These are phyloP conservation scores for Stenurella melanura DNA, from an alignment of 2,888 invertebrate species.

Conservation along the genomic window DNA sequence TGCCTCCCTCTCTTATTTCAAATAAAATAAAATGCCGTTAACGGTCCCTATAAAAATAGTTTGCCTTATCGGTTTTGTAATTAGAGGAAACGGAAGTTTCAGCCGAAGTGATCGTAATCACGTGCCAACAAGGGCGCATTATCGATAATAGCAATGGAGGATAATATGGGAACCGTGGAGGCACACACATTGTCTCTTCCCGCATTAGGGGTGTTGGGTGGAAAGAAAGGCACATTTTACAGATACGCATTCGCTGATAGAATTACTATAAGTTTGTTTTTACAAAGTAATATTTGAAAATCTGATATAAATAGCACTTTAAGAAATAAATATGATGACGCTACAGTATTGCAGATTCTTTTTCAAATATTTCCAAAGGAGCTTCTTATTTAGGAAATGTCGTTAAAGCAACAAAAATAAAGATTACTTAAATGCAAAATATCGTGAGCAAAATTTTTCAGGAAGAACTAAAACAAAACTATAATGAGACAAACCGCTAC, in stretches of 20 bases:
- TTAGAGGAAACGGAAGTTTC: slow-evolving; percentile 47
- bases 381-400: no score
- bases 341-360: no score
- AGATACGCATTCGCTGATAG: background rate
- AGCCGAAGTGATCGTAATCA: slow-evolving; percentile 44
- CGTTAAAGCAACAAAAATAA: no score
- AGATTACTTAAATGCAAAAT: no score
- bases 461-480: no score
- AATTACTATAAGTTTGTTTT: background rate
- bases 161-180: slow-evolving; percentile 27
- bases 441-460: no score
- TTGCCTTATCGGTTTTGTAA: slow-evolving; percentile 42
- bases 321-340: no score
- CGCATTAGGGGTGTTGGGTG: background rate
- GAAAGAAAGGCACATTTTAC: slow-evolving; percentile 22
- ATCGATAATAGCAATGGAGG: slow-evolving; percentile 37
- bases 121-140: slow-evolving; percentile 47
- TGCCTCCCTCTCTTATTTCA: slow-evolving; percentile 4
- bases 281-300: background rate
- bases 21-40: slow-evolving; percentile 30
- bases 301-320: no score
- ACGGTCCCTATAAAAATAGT: slow-evolving; percentile 40
- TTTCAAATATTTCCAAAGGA: no score
- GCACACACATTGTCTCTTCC: slow-evolving; percentile 27
- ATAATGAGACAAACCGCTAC: no score